phyloP scores from a whole-genome alignment of 2,797 vertebrate genomes.

The Pipistrellus pygmaeus region DNA sequence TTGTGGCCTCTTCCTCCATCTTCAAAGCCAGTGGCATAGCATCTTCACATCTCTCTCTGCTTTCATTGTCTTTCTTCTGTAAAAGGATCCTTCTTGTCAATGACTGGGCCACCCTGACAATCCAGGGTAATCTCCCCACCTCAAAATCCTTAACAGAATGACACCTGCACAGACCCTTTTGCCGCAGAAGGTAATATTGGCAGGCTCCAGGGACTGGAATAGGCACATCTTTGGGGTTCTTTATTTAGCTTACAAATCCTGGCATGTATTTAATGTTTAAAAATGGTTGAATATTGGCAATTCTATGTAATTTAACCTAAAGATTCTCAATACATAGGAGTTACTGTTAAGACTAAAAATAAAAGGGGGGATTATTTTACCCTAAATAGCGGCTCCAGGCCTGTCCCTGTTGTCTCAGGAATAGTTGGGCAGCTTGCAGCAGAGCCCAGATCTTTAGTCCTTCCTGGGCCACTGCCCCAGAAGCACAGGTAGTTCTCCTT shows the following conservation, averaged over 20 bases:
- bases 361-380: background rate
- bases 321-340: background rate
- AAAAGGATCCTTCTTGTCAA: background rate
- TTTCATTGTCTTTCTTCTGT: background rate
- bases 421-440: background rate
- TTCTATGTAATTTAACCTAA: background rate
- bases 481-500: background rate
- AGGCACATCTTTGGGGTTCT: background rate
- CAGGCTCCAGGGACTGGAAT: background rate
- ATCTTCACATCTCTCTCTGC: background rate
- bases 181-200: background rate
- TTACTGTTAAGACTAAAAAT: background rate
- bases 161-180: background rate
- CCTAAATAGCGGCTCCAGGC: background rate
- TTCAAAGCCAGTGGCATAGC: background rate
- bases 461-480: background rate
- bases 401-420: background rate
- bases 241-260: background rate
- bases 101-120: background rate
- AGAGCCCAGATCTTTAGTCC: background rate
- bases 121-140: background rate
- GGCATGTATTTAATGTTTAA: background rate
- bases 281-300: background rate
- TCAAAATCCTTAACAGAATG: slow-evolving; percentile 4
- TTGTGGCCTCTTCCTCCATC: background rate